A percentile compares a stretch with the other conserved stretches of the same genome.
Conservation (phyloP, 2,888 invertebrate species). For the Trilocha varians region DNA sequence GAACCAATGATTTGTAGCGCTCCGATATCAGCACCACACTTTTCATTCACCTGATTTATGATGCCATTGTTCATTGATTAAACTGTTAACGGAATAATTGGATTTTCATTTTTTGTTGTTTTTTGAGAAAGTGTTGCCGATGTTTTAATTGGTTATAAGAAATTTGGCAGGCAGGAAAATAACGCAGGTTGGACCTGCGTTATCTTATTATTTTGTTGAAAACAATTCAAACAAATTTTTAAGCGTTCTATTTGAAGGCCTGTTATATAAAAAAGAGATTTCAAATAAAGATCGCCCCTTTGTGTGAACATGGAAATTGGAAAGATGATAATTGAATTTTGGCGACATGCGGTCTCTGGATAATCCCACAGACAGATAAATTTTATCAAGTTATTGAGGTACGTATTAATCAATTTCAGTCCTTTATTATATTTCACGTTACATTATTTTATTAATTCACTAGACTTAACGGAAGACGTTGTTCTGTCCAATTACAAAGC, state of each 20-base stretch:
- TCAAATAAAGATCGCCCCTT: conserved; percentile 9
- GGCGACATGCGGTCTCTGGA: conserved; percentile 25
- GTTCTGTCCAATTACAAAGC: too few species aligned
- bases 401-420: too few species aligned
- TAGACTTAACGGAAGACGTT: too few species aligned
- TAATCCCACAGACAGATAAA: conserved; percentile 8
- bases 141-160: not conserved
- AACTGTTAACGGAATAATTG: not conserved
- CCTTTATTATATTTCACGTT: too few species aligned
- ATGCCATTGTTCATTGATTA: not conserved
- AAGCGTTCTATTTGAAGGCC: too few species aligned
- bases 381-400: not conserved
- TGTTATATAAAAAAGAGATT: not conserved
- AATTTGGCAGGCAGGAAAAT: too few species aligned
- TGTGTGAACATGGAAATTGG: conserved; percentile 33
- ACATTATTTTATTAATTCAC: too few species aligned
- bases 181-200: too few species aligned
- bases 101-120: not conserved
- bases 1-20: conserved; percentile 25
- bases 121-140: not conserved
- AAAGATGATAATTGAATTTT: conserved; percentile 50
- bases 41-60: conserved; percentile 29
- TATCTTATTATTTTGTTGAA: too few species aligned
- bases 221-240: too few species aligned
- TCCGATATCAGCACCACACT: conserved; percentile 21